Evolutionary conservation across 2,113 vertebrate genomes (phyloP).

Genomic region (Ageneiosus marmoratus): DNA sequence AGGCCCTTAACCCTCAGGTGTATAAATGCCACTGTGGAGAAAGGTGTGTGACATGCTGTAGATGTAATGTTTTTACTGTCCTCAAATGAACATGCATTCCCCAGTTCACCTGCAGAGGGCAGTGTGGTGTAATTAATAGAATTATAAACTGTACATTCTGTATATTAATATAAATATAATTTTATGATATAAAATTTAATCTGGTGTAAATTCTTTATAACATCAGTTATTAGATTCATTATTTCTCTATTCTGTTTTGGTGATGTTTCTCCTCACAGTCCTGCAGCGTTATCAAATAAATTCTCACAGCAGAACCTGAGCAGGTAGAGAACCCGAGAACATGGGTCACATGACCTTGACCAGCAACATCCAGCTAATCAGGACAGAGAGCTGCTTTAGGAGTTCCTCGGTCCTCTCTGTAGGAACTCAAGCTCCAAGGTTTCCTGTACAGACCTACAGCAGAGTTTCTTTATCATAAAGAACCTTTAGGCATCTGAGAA

Average conservation of each 20-base stretch:
- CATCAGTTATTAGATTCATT: background rate
- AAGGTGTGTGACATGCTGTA: no score
- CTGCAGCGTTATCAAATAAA: background rate
- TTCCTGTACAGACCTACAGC: background rate
- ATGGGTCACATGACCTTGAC: background rate
- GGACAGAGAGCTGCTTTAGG: background rate
- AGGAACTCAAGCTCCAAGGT: background rate
- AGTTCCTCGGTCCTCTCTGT: background rate
- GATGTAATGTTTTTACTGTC: background rate
- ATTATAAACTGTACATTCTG: background rate
- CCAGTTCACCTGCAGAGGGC: conserved; percentile 59
- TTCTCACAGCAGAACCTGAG: background rate
- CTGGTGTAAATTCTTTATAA: background rate
- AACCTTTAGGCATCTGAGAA: background rate
- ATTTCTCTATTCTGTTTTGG: background rate
- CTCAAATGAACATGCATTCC: background rate
- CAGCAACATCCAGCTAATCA: background rate
- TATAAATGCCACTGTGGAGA: no score
- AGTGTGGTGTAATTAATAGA: conserved; percentile 54
- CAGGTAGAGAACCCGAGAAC: background rate
- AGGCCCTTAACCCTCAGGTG: background rate
- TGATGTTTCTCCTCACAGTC: background rate
- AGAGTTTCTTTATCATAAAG: background rate
- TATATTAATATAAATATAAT: background rate
- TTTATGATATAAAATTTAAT: background rate